Base-by-base conservation (phyloP, 2,888 invertebrate genomes). In the Yponomeuta evonymella region DNA sequence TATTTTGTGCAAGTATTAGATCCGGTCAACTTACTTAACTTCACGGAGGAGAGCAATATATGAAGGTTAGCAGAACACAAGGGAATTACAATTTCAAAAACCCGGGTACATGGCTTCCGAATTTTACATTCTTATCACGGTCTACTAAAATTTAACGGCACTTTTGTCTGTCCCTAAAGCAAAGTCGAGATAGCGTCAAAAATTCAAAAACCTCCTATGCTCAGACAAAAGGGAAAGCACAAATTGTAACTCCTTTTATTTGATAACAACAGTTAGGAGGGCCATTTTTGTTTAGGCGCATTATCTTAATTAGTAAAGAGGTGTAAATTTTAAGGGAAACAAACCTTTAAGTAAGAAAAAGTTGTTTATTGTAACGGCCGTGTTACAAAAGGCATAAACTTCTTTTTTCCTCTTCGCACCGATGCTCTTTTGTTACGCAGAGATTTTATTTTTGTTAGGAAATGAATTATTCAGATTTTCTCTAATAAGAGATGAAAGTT, bases 251-350 rank as follows among this genome's bases (percentile, higher is more conserved):
- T 43, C 78, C 79, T 78, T 81, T 81, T 78, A 78, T 79, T 80
- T 76, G 75, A 72, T 76, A 75, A 75, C 77, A 78, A 79, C 76
- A 73, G 77, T 79, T 79, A 75, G 73, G 65, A 48, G 71, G 70
- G 71, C 74, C 75, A 80, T 82, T 79, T 81, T 81, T 82, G 79
- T 80, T 78, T 74, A 15, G 70, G 73, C 70, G 76, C 76, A 82
- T 83, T 83, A 83, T 84, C 84, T 84, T 82, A 83, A 83, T 84
- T 83, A 79, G 79, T 77, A 74, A 77, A 77, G 65, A 83, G 79
- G 79, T 81, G 83, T 82, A 81, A 80, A 83, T 80, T 82, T 33
- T 43, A 70, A 63, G 48, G 36, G 62, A 63, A 69, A 69, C 48
- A 36, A 62, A 2, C 48, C 69, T 33, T 62, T 33, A 62, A 33